Evolutionary conservation across 2,797 vertebrate genomes (phyloP), one percentile per base, ranked within the genome.

Genomic region (Zenarchopterus dispar): DNA sequence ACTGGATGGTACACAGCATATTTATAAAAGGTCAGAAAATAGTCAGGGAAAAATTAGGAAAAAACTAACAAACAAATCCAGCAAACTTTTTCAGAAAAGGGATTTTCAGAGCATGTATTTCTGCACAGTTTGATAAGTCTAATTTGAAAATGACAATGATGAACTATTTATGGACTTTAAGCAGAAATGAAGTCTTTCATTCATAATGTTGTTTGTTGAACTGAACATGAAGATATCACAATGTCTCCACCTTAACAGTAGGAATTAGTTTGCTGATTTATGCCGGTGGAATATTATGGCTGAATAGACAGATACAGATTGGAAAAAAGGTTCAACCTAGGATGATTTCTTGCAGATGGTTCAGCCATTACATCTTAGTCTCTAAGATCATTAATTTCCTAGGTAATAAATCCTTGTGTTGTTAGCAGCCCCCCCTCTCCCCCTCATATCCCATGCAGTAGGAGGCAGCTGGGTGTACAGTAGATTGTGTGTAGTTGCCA

Each of bases 331-430:
- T 82, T 84, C 70, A 67, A 70, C 82, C 73, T 72, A 44, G 65
- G 73, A 83, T 85, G 83, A 90, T 89, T 91, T 89, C 87, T 90
- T 84, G 80, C 86, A 90, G 85, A 88, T 88, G 89, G 82, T 88
- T 85, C 65, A 85, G 76, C 82, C 59, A 84, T 91, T 93, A 90
- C 89, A 87, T 90, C 80, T 90, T 75, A 80, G 84, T 87, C 82
- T 84, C 62, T 69, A 57, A 88, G 83, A 93, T 95, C 94, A 94
- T 94, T 94, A 93, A 91, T 93, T 93, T 81, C 82, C 68, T 90
- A 83, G 78, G 85, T 93, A 91, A 75, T 74, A 90, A 93, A 93
- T 88, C 82, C 86, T 84, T 51, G 63, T 84, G 91, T 93, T 90
- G 90, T 87, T 83, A 88, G 62, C 70, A 78, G n/a, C 62, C 80